Percentiles rank a stretch among this genome's conserved stretches.
These are phyloP conservation scores for Ctenomys sociabilis DNA, from an alignment of 2,113 vertebrate genomes.

Conservation along the genomic window DNA sequence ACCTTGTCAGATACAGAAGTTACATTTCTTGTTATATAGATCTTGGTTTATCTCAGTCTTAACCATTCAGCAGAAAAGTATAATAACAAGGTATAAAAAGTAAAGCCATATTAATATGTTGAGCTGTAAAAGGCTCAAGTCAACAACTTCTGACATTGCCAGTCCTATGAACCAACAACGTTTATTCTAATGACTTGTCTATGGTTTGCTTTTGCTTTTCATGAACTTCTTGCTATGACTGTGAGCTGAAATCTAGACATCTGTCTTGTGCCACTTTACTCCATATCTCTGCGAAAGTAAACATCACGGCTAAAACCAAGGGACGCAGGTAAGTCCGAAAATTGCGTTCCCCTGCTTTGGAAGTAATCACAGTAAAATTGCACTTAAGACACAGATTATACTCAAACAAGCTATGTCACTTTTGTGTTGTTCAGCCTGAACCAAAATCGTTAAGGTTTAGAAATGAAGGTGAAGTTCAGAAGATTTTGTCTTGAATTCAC, in stretches of 20 bases:
- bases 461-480: background rate
- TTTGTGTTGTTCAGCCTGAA: background rate
- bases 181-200: slow-evolving; percentile 39
- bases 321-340: background rate
- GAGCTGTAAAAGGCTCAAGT: no score
- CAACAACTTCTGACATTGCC: no score
- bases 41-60: no score
- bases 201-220: background rate
- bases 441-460: slow-evolving; percentile 47
- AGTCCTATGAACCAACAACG: background rate
- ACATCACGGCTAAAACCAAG: background rate
- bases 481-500: slow-evolving; percentile 50
- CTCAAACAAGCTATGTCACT: background rate
- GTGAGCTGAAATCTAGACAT: background rate
- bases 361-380: background rate
- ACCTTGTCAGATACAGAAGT: no score
- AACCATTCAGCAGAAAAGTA: no score
- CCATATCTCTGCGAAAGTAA: background rate
- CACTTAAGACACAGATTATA: background rate
- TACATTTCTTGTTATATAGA: no score
- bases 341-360: background rate
- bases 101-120: no score
- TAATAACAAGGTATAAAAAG: no score
- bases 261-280: background rate
- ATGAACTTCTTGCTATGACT: background rate